Conservation (phyloP, 2,113 vertebrate genomes). For the Peromyscus leucopus region DNA sequence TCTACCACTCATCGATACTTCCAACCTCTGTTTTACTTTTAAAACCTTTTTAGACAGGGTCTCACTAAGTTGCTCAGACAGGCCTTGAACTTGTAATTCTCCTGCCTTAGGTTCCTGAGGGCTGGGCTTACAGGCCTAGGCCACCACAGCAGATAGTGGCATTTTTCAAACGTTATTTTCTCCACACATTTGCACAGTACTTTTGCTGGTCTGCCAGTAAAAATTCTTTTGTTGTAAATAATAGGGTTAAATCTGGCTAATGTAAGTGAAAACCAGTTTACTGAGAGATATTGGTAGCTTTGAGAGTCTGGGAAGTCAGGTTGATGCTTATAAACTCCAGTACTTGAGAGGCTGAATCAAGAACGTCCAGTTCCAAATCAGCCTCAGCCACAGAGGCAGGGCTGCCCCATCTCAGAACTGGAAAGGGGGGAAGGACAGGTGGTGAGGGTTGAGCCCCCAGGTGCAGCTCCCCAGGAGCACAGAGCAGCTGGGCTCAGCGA, state of each 20-base stretch:
- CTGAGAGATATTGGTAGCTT: not conserved
- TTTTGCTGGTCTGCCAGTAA: not conserved
- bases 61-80: not conserved
- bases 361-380: not conserved
- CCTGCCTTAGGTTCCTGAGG: not conserved
- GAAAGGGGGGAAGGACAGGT: not conserved
- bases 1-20: not conserved
- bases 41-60: not conserved
- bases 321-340: not conserved
- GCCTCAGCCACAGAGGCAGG: not conserved
- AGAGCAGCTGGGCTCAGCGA: not conserved
- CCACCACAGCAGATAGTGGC: not conserved
- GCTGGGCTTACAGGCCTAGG: not conserved
- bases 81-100: not conserved
- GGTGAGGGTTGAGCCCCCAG: not conserved
- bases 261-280: not conserved
- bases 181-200: not conserved
- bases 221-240: not conserved
- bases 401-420: not conserved
- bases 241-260: not conserved
- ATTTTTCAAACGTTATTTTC: constrained; percentile 34
- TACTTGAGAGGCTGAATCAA: not conserved
- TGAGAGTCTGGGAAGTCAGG: not conserved
- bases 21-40: not conserved
- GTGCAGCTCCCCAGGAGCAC: not conserved